Evolutionary conservation across 2,888 invertebrate genomes (phyloP).

Genomic region (Aspidapion aeneum): DNA sequence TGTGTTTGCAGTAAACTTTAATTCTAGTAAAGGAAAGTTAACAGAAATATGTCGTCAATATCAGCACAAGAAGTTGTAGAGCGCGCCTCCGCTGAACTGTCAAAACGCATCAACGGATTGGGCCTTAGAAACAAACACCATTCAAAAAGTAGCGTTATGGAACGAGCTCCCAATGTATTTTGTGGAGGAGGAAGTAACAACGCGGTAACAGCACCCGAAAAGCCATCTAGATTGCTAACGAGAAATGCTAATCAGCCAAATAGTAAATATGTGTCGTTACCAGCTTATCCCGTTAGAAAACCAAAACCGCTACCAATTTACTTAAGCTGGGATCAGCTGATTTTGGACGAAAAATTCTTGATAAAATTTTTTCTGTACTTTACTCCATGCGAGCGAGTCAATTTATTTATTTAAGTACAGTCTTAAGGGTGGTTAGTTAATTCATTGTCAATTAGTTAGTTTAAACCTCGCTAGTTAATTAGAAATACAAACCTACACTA

Average conservation of each 20-base stretch:
- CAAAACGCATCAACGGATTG: slow-evolving; percentile 83
- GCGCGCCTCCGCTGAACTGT: slow-evolving; percentile 85
- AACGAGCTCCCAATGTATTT: slow-evolving; percentile 82
- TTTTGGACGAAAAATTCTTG: slow-evolving; percentile 83
- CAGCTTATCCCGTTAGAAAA: slow-evolving; percentile 32
- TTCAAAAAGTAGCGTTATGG: slow-evolving; percentile 68
- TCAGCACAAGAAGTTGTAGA: slow-evolving; percentile 81
- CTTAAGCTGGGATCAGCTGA: slow-evolving; percentile 68
- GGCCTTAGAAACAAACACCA: slow-evolving; percentile 45
- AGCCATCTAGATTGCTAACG: slow-evolving; percentile 49
- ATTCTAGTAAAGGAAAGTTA: background rate
- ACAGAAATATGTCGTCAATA: slow-evolving; percentile 23
- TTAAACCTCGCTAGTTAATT: too few species aligned
- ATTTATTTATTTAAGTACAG: too few species aligned
- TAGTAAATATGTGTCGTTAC: slow-evolving; percentile 14
- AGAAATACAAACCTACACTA: too few species aligned
- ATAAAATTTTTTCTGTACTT: slow-evolving; percentile 77
- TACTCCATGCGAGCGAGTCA: slow-evolving; percentile 58
- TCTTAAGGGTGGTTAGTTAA: too few species aligned
- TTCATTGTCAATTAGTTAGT: too few species aligned
- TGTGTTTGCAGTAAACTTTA: background rate
- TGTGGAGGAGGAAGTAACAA: slow-evolving; percentile 61
- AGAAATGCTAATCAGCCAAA: slow-evolving; percentile 27
- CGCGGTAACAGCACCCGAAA: slow-evolving; percentile 47
- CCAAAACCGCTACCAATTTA: slow-evolving; percentile 55